Percentiles rank a stretch among this genome's conserved stretches.
These are phyloP conservation scores for Plumapathes pennacea DNA, from an alignment of 92 coral and sea anemone genomes.

Conservation along the genomic window DNA sequence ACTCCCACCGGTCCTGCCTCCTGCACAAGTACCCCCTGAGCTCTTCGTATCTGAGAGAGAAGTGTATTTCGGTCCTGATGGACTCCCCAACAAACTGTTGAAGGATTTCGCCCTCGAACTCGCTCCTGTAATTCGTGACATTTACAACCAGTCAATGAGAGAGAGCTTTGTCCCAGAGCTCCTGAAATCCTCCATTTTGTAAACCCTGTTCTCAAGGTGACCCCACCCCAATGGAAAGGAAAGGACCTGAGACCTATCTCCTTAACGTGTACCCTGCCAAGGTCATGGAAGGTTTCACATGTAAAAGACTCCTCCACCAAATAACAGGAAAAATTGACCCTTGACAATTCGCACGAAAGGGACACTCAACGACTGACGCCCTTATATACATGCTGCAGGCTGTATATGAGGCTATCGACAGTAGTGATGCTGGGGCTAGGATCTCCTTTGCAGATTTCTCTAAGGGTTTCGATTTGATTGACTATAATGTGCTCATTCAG, in stretches of 20 bases:
- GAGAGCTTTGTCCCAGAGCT: slow-evolving; percentile 13
- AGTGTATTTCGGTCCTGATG: slow-evolving; percentile 29
- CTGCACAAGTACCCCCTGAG: no score
- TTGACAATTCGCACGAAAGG: slow-evolving; percentile 30
- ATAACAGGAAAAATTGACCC: slow-evolving; percentile 20
- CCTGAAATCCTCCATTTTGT: slow-evolving; percentile 27
- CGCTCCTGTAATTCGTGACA: slow-evolving; percentile 18
- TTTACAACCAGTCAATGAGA: slow-evolving; percentile 8
- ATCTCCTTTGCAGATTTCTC: slow-evolving; percentile 46
- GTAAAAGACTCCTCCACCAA: slow-evolving; percentile 23
- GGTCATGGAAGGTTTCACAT: slow-evolving; percentile 27
- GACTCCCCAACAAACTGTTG: slow-evolving; percentile 10
- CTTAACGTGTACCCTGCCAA: slow-evolving; percentile 35
- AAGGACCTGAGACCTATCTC: slow-evolving; percentile 39
- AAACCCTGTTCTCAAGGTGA: slow-evolving; percentile 32
- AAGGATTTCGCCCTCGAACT: slow-evolving; percentile 33
- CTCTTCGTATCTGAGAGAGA: no score
- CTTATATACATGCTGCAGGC: slow-evolving; percentile 30
- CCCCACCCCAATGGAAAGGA: slow-evolving; percentile 22
- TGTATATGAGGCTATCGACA: slow-evolving; percentile 17
- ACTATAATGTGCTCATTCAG: slow-evolving; percentile 18
- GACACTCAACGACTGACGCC: slow-evolving; percentile 11
- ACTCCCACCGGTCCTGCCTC: no score
- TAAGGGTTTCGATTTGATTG: slow-evolving; percentile 46
- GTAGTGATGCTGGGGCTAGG: slow-evolving; percentile 30